These are phyloP conservation scores for Neodiprion fabricii DNA, from an alignment of 1,140 invertebrate species.

Conservation along the genomic window DNA sequence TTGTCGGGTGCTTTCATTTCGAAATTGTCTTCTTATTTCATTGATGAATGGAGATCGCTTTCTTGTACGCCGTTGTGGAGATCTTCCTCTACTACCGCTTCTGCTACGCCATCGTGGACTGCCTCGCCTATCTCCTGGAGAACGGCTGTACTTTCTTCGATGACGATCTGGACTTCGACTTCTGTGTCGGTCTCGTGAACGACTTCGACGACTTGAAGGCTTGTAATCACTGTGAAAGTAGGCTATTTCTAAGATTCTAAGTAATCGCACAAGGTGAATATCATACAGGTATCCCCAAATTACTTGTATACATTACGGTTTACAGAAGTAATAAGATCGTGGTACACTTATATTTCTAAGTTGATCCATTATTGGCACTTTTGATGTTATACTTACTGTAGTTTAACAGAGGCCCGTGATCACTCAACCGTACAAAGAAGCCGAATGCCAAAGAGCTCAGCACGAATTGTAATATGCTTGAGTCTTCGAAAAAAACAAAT, in stretches of 20 bases:
- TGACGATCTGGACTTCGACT: constrained; percentile 51
- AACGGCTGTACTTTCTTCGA: constrained; percentile 43
- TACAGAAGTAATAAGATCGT: constrained; percentile 1
- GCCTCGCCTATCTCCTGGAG: constrained; percentile 25
- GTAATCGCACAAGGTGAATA: background rate
- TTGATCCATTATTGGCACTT: too few relatives aligned
- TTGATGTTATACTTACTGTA: background rate
- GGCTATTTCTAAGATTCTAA: constrained; percentile 28
- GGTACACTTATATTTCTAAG: too few relatives aligned
- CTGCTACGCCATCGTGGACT: constrained; percentile 42
- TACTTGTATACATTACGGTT: background rate
- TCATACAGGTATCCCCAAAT: background rate
- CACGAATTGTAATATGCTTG: too few relatives aligned
- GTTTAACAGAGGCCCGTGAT: background rate
- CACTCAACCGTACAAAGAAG: too few relatives aligned
- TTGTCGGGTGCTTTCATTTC: constrained; percentile 31
- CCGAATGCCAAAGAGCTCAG: too few relatives aligned
- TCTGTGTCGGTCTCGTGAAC: constrained; percentile 49
- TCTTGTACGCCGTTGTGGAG: constrained; percentile 44
- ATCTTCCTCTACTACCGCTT: constrained; percentile 40
- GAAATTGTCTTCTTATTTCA: constrained; percentile 51
- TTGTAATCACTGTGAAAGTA: constrained; percentile 46
- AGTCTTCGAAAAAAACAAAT: background rate
- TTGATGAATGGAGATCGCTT: constrained; percentile 58
- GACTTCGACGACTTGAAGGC: constrained; percentile 47